These are phyloP conservation scores for Osmerus mordax DNA, from an alignment of 2,113 vertebrate species.

Conservation along the genomic window DNA sequence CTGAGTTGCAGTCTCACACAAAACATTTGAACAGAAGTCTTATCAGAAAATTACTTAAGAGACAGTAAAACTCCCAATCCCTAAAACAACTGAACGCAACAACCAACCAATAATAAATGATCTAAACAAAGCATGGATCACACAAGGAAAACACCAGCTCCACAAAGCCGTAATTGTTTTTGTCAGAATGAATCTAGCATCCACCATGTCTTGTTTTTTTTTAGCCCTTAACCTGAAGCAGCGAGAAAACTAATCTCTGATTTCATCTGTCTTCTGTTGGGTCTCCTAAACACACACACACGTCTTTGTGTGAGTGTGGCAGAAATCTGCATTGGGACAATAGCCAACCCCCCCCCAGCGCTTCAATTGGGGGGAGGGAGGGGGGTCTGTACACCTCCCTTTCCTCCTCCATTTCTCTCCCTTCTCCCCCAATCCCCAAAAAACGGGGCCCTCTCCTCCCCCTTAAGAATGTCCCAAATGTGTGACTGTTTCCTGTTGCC, in stretches of 20 bases:
- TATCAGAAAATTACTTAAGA: background rate
- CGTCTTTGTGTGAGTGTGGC: constrained; percentile 42
- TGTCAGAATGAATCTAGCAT: too few species aligned
- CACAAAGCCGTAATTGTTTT: too few species aligned
- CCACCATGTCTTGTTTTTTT: constrained; percentile 9
- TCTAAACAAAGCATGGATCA: background rate
- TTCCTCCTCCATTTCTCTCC: constrained; percentile 15
- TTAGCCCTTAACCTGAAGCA: constrained; percentile 13
- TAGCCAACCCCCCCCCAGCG: constrained; percentile 22
- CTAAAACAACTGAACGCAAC: background rate
- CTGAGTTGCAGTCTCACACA: background rate
- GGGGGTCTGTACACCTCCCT: background rate
- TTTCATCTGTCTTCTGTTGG: constrained; percentile 21
- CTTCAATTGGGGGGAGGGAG: background rate
- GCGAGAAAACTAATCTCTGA: constrained; percentile 25
- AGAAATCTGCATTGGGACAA: constrained; percentile 53
- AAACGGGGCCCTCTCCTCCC: constrained; percentile 35
- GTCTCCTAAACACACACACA: constrained; percentile 43
- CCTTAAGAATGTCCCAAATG: constrained; percentile 32
- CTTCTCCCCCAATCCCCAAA: constrained; percentile 24
- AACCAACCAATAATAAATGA: background rate
- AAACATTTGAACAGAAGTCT: background rate
- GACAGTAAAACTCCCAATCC: background rate
- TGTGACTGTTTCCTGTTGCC: constrained; percentile 30
- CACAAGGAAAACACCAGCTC: background rate